Percentiles rank a stretch among this genome's conserved stretches.
These are phyloP conservation scores for Globodera rostochiensis DNA, from an alignment of 1,140 invertebrate genomes.

Conservation along the genomic window DNA sequence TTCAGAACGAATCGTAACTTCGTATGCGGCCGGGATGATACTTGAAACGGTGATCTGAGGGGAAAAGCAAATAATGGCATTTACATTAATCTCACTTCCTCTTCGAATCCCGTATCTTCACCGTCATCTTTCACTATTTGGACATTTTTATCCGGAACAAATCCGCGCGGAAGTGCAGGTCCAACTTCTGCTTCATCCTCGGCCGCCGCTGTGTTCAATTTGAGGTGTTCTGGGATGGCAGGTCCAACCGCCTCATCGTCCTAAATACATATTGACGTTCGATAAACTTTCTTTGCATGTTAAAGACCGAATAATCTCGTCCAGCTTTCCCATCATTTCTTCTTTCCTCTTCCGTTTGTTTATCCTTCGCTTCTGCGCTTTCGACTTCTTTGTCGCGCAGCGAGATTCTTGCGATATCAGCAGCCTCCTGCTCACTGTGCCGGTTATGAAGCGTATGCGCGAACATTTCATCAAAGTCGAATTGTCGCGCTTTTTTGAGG, in stretches of 20 bases:
- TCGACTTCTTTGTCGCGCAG: conserved; percentile 10
- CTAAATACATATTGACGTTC: conserved; percentile 7
- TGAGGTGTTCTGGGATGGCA: conserved; percentile 25
- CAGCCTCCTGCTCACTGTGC: conserved; percentile 20
- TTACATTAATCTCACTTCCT: conserved; percentile 26
- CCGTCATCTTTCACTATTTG: conserved; percentile 20
- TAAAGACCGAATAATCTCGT: conserved; percentile 20
- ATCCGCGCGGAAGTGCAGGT: conserved; percentile 47
- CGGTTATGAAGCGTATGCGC: conserved; percentile 41
- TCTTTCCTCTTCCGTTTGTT: not conserved
- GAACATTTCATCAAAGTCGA: conserved; percentile 48
- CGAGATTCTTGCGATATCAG: conserved; percentile 11
- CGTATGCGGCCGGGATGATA: conserved; percentile 50
- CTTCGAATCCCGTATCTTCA: conserved; percentile 46
- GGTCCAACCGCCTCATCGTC: conserved; percentile 20
- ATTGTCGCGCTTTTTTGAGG: conserved; percentile 42
- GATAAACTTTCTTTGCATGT: conserved; percentile 14
- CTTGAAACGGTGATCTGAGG: conserved; percentile 50
- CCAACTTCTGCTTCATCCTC: conserved; percentile 52
- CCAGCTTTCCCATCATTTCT: conserved; percentile 8
- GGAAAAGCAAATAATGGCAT: conserved; percentile 25
- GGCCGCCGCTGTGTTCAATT: not conserved
- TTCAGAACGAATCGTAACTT: conserved; percentile 39
- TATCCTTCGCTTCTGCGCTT: conserved; percentile 13
- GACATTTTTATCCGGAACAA: conserved; percentile 42